These are phyloP conservation scores for Platypus cylindrus DNA, from an alignment of 2,888 invertebrate species.

Conservation along the genomic window DNA sequence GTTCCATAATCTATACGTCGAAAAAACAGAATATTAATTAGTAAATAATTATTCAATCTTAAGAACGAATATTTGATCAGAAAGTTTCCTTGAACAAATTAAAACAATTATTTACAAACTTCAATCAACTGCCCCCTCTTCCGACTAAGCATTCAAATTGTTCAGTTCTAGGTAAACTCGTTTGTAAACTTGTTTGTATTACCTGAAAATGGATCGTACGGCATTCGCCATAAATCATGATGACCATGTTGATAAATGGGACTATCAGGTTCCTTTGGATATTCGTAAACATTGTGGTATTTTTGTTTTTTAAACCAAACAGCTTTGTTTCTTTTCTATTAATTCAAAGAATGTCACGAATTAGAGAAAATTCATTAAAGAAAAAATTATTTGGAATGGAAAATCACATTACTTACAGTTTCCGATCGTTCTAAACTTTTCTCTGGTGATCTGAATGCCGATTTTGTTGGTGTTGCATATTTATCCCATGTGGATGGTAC, in stretches of 20 bases:
- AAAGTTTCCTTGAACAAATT: too few relatives aligned
- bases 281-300: slow-evolving; percentile 74
- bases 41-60: too few relatives aligned
- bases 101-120: too few relatives aligned
- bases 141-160: too few relatives aligned
- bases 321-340: slow-evolving; percentile 29
- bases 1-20: too few relatives aligned
- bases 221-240: slow-evolving; percentile 33
- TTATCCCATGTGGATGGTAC: slow-evolving; percentile 75
- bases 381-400: slow-evolving; percentile 1
- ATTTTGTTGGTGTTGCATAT: slow-evolving; percentile 60
- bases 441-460: slow-evolving; percentile 53
- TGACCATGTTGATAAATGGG: slow-evolving; percentile 30
- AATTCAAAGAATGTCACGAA: slow-evolving; percentile 1
- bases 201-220: slow-evolving; percentile 39
- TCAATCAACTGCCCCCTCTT: neutral
- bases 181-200: slow-evolving; percentile 11
- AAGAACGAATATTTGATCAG: too few relatives aligned
- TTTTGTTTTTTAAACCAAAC: slow-evolving; percentile 75
- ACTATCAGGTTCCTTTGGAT: slow-evolving; percentile 57
- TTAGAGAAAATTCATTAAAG: slow-evolving; percentile 1
- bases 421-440: slow-evolving; percentile 32
- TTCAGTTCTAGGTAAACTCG: too few relatives aligned
- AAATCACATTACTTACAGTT: slow-evolving; percentile 15
- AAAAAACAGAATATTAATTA: neutral